phyloP scores from a whole-genome alignment of 1,140 invertebrate genomes.

The Hylaeus volcanicus region DNA sequence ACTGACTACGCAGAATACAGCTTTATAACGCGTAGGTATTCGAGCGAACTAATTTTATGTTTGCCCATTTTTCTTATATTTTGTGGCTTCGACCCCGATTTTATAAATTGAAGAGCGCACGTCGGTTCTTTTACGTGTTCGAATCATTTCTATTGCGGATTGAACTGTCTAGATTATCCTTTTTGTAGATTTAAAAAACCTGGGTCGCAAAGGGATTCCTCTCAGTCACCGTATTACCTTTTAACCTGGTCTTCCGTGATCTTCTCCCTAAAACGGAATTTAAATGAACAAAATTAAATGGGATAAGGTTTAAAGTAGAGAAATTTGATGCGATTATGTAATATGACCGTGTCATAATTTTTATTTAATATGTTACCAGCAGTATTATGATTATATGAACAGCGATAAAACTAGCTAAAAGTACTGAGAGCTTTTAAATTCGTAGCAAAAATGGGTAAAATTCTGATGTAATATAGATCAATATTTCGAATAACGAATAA shows the following conservation, averaged over 20 bases:
- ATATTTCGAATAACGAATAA: too few relatives aligned
- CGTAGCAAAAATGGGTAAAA: too few relatives aligned
- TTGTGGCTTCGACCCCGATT: background rate
- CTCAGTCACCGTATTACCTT: slow-evolving; percentile 16
- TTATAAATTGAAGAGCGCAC: background rate
- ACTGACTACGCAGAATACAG: background rate
- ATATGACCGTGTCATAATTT: background rate
- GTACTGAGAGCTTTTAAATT: too few relatives aligned
- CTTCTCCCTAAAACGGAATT: background rate
- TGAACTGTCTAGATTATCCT: slow-evolving; percentile 1
- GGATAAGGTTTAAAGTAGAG: background rate
- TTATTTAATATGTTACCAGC: background rate
- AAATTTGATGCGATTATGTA: background rate
- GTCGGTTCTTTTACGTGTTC: background rate
- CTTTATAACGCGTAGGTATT: background rate
- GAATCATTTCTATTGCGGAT: slow-evolving; percentile 13
- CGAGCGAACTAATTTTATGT: background rate
- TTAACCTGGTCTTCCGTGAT: slow-evolving; percentile 8
- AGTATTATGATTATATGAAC: background rate
- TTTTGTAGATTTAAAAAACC: slow-evolving; percentile 3
- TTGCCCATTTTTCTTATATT: background rate
- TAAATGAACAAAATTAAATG: slow-evolving; percentile 29
- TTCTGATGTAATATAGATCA: too few relatives aligned
- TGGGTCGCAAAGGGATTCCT: slow-evolving; percentile 3
- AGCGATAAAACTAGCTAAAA: background rate